These are phyloP conservation scores for Argentina silus DNA, from an alignment of 2,797 vertebrate genomes.

Conservation along the genomic window DNA sequence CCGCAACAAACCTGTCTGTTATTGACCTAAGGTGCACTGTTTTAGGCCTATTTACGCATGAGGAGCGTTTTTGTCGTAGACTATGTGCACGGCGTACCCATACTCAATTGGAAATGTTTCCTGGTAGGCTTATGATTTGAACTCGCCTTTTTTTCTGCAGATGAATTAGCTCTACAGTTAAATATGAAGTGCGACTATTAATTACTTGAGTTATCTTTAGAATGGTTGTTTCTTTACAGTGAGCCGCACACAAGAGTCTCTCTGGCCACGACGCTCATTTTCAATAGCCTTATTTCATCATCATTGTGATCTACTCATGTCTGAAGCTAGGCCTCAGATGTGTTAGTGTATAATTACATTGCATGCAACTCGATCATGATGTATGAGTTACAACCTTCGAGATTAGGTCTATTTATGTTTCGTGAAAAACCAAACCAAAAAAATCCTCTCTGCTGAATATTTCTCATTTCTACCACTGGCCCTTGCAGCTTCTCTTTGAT, in stretches of 20 bases:
- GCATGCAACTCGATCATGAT: constrained; percentile 21
- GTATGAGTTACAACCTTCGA: constrained; percentile 13
- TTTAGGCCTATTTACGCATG: not conserved
- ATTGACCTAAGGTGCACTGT: not conserved
- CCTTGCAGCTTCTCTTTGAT: constrained; percentile 37
- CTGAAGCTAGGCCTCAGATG: constrained; percentile 7
- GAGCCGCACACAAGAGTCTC: no score
- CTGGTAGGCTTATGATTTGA: no score
- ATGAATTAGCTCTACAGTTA: no score
- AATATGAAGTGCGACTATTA: no score
- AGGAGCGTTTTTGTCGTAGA: not conserved
- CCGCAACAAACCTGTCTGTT: not conserved
- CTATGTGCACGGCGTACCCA: no score
- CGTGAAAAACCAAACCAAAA: not conserved
- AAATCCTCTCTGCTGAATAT: constrained; percentile 12
- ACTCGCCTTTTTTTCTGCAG: no score
- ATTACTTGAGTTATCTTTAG: no score
- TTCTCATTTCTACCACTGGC: constrained; percentile 5
- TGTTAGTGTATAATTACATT: constrained; percentile 16
- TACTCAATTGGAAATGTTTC: no score
- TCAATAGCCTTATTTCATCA: no score
- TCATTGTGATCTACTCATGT: no score
- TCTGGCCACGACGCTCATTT: no score
- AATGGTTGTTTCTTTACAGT: no score
- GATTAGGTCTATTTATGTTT: not conserved